Evolutionary conservation across 2,113 vertebrate genomes (phyloP), one percentile per base, ranked within the genome.

Genomic region (Capreolus pygargus): DNA sequence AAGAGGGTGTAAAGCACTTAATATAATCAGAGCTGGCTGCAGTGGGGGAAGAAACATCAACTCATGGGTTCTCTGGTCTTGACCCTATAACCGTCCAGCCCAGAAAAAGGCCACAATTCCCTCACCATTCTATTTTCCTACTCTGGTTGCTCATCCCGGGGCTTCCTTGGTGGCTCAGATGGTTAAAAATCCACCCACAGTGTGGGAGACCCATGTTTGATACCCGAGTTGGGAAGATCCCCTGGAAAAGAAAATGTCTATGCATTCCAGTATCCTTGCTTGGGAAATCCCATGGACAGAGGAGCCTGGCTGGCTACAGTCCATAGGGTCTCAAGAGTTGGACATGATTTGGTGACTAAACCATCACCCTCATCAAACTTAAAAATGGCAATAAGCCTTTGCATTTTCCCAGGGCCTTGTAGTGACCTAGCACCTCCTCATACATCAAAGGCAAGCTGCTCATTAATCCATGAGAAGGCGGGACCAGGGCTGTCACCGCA

Each of bases 391-490:
- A 27, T 27, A 76, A 43, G 23, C 36, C 70, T 76, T 76, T 43
- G 39, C 36, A 43, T 43, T 39, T 76, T 43, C 70, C 36, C 70
- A 43, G 23, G 70, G 21, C 39, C 6, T 6, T 27, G 23, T 43
- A 27, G 43, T 1, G 15, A 86, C 47, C 23, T 17, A 57, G 28
- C 1, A 15, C 16, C 23, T 36, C n/a, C 23, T 91, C 30, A 57
- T 1, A 1, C 11, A 58, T 33, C 21, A 33, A 21, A 4, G 27
- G 13, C 19, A 25, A 89, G 30, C 23, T 8, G 10, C 17, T 6
- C 5, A 1, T 8, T 8, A 61, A n/a, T 47, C 60, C 6, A 0
- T 10, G 10, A 89, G 10, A 33, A 89, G 36, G 7, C 3, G 14
- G 27, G 5, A 43, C 13, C 10, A 54, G 30, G 54, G 61, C 25